phyloP scores from a whole-genome alignment of 2,113 vertebrate genomes.

The Sylvilagus bachmani region DNA sequence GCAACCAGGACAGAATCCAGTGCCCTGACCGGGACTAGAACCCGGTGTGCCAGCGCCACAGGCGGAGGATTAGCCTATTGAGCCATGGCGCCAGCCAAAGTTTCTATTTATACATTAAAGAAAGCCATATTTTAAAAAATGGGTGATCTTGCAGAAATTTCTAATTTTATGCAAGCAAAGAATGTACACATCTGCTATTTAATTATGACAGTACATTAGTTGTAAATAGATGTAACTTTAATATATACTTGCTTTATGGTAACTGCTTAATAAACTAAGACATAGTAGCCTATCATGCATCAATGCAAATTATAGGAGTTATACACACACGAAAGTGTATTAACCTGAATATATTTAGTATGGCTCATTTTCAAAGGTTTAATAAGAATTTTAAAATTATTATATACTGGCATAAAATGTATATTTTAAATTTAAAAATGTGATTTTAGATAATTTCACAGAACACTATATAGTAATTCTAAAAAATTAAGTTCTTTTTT shows the following conservation, averaged over 20 bases:
- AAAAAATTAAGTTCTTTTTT: neutral
- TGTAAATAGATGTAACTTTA: conserved; percentile 24
- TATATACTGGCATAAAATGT: neutral
- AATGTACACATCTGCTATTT: neutral
- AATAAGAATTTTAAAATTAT: conserved; percentile 27
- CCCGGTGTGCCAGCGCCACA: too few relatives aligned
- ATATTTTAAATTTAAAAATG: conserved; percentile 51
- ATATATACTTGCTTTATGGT: conserved; percentile 36
- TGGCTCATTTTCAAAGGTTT: conserved; percentile 1
- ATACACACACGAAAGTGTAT: neutral
- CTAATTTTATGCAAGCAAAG: conserved; percentile 37
- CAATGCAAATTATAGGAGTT: conserved; percentile 16
- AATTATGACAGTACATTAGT: neutral
- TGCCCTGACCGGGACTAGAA: too few relatives aligned
- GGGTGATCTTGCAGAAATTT: neutral
- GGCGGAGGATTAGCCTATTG: too few relatives aligned
- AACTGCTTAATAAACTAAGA: conserved; percentile 39
- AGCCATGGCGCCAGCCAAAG: neutral
- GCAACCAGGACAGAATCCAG: too few relatives aligned
- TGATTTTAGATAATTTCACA: conserved; percentile 54
- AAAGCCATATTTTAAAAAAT: conserved; percentile 29
- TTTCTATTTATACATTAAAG: conserved; percentile 29
- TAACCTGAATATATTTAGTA: conserved; percentile 47
- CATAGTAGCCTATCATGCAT: neutral
- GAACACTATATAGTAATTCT: neutral